Evolutionary conservation across 2,113 vertebrate genomes (phyloP), one percentile per base, ranked within the genome.

Genomic region (Colistium nudipinnis): DNA sequence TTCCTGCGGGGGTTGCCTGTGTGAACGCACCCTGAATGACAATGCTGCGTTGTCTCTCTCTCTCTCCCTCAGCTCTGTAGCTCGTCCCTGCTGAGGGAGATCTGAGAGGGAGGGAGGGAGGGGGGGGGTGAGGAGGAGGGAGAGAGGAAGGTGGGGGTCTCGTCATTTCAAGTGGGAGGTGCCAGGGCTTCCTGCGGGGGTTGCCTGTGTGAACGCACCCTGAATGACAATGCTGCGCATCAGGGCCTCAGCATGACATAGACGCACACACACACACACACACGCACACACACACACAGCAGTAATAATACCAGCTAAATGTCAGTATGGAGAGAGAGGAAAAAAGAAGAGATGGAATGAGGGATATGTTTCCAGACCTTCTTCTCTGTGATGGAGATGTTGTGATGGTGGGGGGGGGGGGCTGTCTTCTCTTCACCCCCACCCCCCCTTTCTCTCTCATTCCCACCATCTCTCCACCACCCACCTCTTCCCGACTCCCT

Each of bases 1-100:
- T 89, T 92, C 87, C 90, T 91, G 86, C 74, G 87, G 90, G 90
- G 88, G 81, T 84, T 87, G 87, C 87, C 88, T 85, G 73, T 85
- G 85, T 81, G 87, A 83, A 90, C 57, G 85, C 85, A 54, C 53
- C 62, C 84, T 91, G 92, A 91, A 91, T 91, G 87, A 89, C n/a
- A n/a, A n/a, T n/a, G 53, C 69, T 70, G 36, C 2, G 47, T 38
- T 60, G 25, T 54, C 62, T 67, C 72, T 68, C 41, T 8, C 51
- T 61, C 65, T n/a, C n/a, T 60, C 28, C 31, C 67, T 62, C 72
- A 60, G 60, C 79, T 62, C 54, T 66, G 74, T 63, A 57, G 75
- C 66, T 71, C 20, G n/a, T 36, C 71, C 82, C 81, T 82, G 83
- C 83, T 81, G 87, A 74, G 83, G 48, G 76, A 85, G 78, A 86